Conservation (phyloP, 2,113 vertebrate genomes). For the Castor canadensis region DNA sequence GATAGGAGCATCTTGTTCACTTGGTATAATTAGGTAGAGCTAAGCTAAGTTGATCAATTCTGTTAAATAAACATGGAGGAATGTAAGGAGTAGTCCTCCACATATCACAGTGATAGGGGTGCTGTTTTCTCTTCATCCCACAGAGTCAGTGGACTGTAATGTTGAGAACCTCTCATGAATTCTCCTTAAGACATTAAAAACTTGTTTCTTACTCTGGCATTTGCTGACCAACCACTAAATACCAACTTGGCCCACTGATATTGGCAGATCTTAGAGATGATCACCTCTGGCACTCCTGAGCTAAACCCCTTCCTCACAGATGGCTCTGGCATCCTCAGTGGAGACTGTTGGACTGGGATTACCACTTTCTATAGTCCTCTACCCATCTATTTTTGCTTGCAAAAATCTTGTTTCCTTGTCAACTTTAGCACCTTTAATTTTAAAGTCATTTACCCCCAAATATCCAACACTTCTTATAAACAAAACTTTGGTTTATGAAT, state of each 20-base stretch:
- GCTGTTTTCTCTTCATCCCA: neutral
- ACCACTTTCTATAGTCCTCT: neutral
- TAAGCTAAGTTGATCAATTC: neutral
- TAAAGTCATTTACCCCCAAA: neutral
- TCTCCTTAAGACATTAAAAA: neutral
- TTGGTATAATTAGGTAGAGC: neutral
- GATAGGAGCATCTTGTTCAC: neutral
- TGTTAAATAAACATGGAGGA: neutral
- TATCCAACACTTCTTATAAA: neutral
- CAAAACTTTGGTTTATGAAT: neutral
- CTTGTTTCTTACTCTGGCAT: neutral
- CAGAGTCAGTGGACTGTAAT: neutral
- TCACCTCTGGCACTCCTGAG: neutral
- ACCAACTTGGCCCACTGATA: too few relatives aligned
- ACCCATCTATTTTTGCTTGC: neutral
- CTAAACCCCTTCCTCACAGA: neutral
- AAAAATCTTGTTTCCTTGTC: neutral
- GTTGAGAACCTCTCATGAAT: too few relatives aligned
- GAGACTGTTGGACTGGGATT: neutral
- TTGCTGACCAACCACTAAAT: neutral
- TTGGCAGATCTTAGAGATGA: neutral
- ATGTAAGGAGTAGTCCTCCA: neutral
- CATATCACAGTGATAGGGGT: neutral
- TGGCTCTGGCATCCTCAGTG: neutral
- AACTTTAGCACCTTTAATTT: neutral